These are phyloP conservation scores for Gallinago stenura DNA, from an alignment of 2,797 vertebrate species.

Conservation along the genomic window DNA sequence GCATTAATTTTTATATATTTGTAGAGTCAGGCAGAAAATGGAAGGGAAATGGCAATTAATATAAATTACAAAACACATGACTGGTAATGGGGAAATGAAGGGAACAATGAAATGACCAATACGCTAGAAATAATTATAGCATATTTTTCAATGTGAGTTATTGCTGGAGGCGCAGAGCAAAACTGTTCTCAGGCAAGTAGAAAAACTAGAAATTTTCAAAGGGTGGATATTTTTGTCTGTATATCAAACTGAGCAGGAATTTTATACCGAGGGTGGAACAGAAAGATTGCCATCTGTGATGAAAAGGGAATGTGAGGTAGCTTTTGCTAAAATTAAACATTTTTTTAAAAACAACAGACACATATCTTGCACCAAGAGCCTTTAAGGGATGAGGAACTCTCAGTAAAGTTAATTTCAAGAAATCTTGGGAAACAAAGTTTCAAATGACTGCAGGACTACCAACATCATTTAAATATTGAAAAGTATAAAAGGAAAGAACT, in stretches of 20 bases:
- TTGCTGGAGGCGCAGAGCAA: not conserved
- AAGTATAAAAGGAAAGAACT: not conserved
- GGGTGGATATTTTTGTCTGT: slow-evolving; percentile 56
- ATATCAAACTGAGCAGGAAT: slow-evolving; percentile 57
- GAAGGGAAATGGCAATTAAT: slow-evolving; percentile 28
- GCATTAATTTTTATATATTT: slow-evolving; percentile 17
- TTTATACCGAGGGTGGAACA: slow-evolving; percentile 59
- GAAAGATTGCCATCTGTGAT: slow-evolving; percentile 73
- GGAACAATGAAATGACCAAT: slow-evolving; percentile 40
- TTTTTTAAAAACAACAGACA: slow-evolving; percentile 63
- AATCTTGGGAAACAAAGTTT: slow-evolving; percentile 3
- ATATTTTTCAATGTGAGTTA: not conserved
- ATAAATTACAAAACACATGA: slow-evolving; percentile 10
- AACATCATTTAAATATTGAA: not conserved
- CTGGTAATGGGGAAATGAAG: slow-evolving; percentile 16
- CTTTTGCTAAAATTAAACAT: slow-evolving; percentile 72
- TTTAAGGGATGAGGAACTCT: slow-evolving; percentile 24
- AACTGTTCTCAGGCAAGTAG: not conserved
- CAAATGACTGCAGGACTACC: not conserved
- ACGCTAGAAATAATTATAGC: slow-evolving; percentile 5
- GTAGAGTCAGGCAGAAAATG: not conserved
- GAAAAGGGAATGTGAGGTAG: slow-evolving; percentile 68
- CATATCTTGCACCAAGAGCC: slow-evolving; percentile 10
- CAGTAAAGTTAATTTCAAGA: slow-evolving; percentile 42
- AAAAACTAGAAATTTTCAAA: slow-evolving; percentile 12